Conservation (phyloP, 2,888 invertebrate species). For the Sympetrum striolatum region DNA sequence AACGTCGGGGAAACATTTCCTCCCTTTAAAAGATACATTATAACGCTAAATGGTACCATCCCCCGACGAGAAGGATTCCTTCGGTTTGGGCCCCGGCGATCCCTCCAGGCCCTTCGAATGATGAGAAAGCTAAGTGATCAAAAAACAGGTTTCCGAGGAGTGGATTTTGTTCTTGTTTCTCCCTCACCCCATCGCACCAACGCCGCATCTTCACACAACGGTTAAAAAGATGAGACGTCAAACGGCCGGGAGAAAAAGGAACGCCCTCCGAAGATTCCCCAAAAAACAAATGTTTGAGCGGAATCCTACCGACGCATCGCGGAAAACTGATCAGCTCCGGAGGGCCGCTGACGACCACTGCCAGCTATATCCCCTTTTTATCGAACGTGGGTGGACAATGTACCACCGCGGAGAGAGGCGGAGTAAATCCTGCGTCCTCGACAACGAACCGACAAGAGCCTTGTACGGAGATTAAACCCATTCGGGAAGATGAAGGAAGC, state of each 20-base stretch:
- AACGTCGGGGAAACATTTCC: neutral
- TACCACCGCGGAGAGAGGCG: neutral
- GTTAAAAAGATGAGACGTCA: neutral
- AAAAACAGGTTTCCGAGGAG: constrained; percentile 7
- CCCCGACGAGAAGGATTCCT: neutral
- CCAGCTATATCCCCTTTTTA: neutral
- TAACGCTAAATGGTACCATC: constrained; percentile 1
- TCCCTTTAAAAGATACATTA: constrained; percentile 8
- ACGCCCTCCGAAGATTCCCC: neutral
- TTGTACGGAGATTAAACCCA: neutral
- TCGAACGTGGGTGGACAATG: neutral
- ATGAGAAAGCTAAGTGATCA: constrained; percentile 36
- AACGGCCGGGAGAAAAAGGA: neutral
- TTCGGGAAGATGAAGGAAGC: neutral
- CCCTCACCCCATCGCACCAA: neutral
- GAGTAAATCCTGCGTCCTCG: neutral
- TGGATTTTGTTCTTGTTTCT: constrained; percentile 14
- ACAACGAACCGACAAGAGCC: neutral
- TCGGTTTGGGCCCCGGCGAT: neutral
- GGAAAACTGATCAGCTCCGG: neutral
- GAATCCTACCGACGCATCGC: neutral
- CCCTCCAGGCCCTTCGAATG: neutral
- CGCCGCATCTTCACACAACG: neutral
- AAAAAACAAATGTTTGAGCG: no score
- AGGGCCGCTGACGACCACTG: neutral